Percentiles rank a stretch among this genome's conserved stretches.
Conservation (phyloP, 2,113 vertebrate genomes). For the Onychorhynchus coronatus region DNA sequence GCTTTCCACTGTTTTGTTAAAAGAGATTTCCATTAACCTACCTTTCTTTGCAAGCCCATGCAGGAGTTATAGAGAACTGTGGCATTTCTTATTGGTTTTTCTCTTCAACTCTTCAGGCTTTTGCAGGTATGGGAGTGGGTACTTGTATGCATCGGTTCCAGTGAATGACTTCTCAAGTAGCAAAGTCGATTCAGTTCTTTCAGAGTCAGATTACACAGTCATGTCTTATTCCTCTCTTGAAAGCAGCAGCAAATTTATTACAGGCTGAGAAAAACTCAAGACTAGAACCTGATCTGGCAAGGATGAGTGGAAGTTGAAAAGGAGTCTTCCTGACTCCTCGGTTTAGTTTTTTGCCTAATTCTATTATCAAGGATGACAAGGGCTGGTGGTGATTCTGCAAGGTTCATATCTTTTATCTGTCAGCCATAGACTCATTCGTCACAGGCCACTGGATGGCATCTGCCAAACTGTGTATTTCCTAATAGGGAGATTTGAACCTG, state of each 20-base stretch:
- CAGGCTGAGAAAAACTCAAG: neutral
- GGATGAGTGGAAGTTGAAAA: neutral
- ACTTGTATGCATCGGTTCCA: neutral
- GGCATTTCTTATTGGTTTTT: neutral
- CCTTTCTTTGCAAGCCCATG: neutral
- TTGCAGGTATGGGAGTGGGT: neutral
- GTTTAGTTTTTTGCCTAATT: neutral
- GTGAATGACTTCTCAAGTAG: neutral
- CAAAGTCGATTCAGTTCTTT: neutral
- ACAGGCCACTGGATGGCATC: neutral
- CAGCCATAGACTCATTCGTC: neutral
- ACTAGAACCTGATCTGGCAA: neutral
- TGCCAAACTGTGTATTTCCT: neutral
- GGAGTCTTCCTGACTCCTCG: neutral
- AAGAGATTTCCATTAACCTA: neutral
- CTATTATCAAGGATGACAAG: neutral
- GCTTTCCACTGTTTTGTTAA: neutral
- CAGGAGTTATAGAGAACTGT: neutral
- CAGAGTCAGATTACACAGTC: neutral
- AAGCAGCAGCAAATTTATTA: neutral
- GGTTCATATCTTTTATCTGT: neutral
- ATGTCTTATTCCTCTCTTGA: neutral
- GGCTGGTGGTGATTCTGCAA: neutral
- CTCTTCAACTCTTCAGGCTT: neutral
- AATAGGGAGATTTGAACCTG: slow-evolving; percentile 25